Conservation (phyloP, 2,888 invertebrate species). For the Drosophila ezoana region DNA sequence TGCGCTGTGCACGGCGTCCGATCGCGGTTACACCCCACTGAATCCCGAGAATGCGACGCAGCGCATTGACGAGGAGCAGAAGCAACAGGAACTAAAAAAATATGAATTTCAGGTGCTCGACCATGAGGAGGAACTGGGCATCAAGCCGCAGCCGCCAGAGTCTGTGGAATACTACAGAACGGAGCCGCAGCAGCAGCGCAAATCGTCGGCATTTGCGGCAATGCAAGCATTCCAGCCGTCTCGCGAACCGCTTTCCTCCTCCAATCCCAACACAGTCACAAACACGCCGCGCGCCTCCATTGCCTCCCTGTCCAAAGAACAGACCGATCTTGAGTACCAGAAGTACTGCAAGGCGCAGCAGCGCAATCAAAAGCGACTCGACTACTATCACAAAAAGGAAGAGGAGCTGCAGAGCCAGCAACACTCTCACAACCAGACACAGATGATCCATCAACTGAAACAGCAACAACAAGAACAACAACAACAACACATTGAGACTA, state of each 20-base stretch:
- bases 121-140: slow-evolving; percentile 77
- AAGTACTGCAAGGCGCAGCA: slow-evolving; percentile 80
- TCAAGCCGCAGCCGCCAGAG: slow-evolving; percentile 62
- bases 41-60: slow-evolving; percentile 85
- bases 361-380: slow-evolving; percentile 81
- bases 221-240: slow-evolving; percentile 85
- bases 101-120: slow-evolving; percentile 82
- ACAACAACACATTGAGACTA: slow-evolving; percentile 54
- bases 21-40: slow-evolving; percentile 87
- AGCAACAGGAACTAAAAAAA: slow-evolving; percentile 76
- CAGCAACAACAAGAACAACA: slow-evolving; percentile 39
- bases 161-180: slow-evolving; percentile 73
- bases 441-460: slow-evolving; percentile 48
- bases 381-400: slow-evolving; percentile 82
- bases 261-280: slow-evolving; percentile 39
- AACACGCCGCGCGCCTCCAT: slow-evolving; percentile 69
- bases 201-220: slow-evolving; percentile 83
- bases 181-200: slow-evolving; percentile 56
- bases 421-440: slow-evolving; percentile 38
- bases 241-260: slow-evolving; percentile 70
- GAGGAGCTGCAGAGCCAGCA: slow-evolving; percentile 76
- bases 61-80: slow-evolving; percentile 77
- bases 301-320: slow-evolving; percentile 54
- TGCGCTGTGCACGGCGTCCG: slow-evolving; percentile 88
- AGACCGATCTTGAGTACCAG: slow-evolving; percentile 76